Evolutionary conservation across 2,113 vertebrate genomes (phyloP).

Genomic region (Bujurquina vittata): DNA sequence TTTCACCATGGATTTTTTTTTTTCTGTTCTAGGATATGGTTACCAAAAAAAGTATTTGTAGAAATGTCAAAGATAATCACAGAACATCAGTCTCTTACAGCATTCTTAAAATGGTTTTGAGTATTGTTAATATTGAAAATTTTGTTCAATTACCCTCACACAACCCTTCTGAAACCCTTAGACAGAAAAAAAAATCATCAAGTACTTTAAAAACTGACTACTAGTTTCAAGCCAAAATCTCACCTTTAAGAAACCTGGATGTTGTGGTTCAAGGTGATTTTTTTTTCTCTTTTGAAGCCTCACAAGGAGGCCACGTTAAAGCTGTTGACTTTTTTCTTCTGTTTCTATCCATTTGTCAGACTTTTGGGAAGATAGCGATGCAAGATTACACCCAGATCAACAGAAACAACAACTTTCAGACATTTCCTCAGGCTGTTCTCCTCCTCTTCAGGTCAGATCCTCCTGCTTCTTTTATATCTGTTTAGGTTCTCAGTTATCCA

Average conservation of each 20-base stretch:
- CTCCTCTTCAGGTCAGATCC: conserved; percentile 86
- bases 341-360: conserved; percentile 68
- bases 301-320: neutral
- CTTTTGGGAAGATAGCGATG: conserved; percentile 92
- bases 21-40: no score
- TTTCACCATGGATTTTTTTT: no score
- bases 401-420: conserved; percentile 94
- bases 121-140: no score
- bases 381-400: conserved; percentile 89
- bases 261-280: no score
- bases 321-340: neutral
- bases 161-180: neutral
- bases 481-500: neutral
- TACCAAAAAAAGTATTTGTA: no score
- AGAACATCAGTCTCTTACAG: no score
- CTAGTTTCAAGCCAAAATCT: neutral
- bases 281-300: neutral
- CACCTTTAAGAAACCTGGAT: no score
- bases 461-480: neutral
- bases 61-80: no score
- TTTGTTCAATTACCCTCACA: neutral
- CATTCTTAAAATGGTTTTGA: no score
- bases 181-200: neutral
- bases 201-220: neutral
- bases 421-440: conserved; percentile 91